Base-by-base conservation (phyloP, 2,113 vertebrate species). In the Actenoides lindsayi region DNA sequence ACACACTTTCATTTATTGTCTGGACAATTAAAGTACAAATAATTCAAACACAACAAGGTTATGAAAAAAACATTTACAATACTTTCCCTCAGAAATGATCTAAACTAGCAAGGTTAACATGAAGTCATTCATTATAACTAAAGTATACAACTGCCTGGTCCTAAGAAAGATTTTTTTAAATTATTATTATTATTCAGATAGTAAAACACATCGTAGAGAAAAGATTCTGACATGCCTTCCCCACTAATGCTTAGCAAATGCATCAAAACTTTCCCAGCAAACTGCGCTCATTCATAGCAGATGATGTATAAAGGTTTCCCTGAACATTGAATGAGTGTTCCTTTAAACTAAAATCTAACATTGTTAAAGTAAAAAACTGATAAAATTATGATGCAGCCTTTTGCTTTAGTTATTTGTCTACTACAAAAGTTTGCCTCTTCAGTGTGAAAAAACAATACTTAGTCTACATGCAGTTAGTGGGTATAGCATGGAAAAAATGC, bases 11-110 rank as follows among this genome's bases (percentile, higher is more conserved):
- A 99, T 99, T 99, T 99, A 99, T 99, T 99, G 99, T 99, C 99
- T 99, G 99, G 99, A 99, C 99, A 99, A 99, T 99, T 99, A 99
- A 99, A 99, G 98, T 99, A 99, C 99, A 99, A 99, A 99, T 99
- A 99, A 99, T 99, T 99, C 98, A 99, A 99, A 99, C 99, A 99
- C 99, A 99, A 99, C 99, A 99, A 99, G 97, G 94, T 97, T 98
- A 98, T 98, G 97, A 96, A 98, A 98, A 98, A 98, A 98, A 98
- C 97, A 97, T 98, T 98, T 98, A 98, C 98, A 98, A 98, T 98
- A 98, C 97, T 98, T 98, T 97, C 98, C 97, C 99, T 99, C 98
- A 98, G 99, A 99, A 99, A 99, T 99, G 98, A 99, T 99, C 99
- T 99, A 99, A 99, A 99, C 98, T 99, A 99, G 99, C 99, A 99